phyloP scores from a whole-genome alignment of 2,888 invertebrate species.

The Synergus umbraculus region DNA sequence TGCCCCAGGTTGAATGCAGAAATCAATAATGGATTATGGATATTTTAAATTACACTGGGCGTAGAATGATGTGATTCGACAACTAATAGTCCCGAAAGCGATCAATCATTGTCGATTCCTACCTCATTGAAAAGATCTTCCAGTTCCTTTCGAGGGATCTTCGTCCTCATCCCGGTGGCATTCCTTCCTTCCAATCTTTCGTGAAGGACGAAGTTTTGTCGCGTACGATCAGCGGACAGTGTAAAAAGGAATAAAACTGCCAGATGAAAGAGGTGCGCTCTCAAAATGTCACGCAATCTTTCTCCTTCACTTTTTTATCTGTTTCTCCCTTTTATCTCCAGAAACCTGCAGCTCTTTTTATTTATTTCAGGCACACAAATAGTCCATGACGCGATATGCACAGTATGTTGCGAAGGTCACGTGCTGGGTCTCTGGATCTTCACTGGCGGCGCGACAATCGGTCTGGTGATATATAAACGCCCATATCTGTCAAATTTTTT shows the following conservation, averaged over 20 bases:
- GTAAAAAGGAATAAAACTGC: conserved; percentile 22
- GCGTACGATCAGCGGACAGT: conserved; percentile 47
- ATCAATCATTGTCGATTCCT: conserved; percentile 43
- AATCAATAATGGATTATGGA: neutral
- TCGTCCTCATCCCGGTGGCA: conserved; percentile 71
- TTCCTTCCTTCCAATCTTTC: conserved; percentile 59
- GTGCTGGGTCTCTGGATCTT: conserved; percentile 44
- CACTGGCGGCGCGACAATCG: conserved; percentile 38
- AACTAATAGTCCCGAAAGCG: neutral
- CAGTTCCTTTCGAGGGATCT: conserved; percentile 70
- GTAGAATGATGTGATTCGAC: too few species aligned
- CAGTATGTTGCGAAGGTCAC: conserved; percentile 63
- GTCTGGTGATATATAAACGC: neutral
- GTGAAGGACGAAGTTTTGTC: conserved; percentile 53
- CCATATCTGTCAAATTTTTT: neutral
- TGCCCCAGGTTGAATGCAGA: neutral
- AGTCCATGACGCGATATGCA: conserved; percentile 65
- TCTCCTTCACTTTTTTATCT: conserved; percentile 44
- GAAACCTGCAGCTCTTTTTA: conserved; percentile 44
- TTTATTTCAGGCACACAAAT: conserved; percentile 61
- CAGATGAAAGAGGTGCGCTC: conserved; percentile 4
- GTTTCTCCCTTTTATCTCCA: conserved; percentile 53
- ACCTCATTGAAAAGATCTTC: conserved; percentile 75
- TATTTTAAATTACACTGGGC: neutral
- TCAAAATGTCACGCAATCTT: conserved; percentile 46